phyloP scores from a whole-genome alignment of 2,888 invertebrate genomes.

The Mesoligia furuncula region DNA sequence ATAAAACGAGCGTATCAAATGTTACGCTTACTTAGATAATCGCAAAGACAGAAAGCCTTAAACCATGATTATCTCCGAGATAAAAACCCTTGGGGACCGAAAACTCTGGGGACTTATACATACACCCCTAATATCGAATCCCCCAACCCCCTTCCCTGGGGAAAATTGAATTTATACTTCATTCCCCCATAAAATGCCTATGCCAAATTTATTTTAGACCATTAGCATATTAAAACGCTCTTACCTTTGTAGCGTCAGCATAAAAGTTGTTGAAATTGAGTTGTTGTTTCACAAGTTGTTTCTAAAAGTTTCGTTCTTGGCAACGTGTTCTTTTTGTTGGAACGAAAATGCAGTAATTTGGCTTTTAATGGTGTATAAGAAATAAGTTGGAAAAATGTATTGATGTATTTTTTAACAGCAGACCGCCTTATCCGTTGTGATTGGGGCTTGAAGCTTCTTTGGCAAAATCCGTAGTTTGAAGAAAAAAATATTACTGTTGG shows the following conservation, averaged over 20 bases:
- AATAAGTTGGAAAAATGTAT: not conserved
- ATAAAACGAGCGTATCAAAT: conserved; percentile 62
- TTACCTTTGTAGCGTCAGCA: conserved; percentile 79
- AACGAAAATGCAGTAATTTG: conserved; percentile 24
- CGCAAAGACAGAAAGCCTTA: conserved; percentile 67
- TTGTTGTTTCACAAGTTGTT: conserved; percentile 38
- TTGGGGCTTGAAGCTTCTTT: not conserved
- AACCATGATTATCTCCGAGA: conserved; percentile 75
- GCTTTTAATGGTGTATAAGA: not conserved
- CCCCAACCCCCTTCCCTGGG: conserved; percentile 48
- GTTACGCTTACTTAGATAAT: conserved; percentile 61
- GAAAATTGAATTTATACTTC: conserved; percentile 87
- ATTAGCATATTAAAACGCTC: conserved; percentile 88
- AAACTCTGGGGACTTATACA: conserved; percentile 42
- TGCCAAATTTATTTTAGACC: conserved; percentile 87
- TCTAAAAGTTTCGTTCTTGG: conserved; percentile 23
- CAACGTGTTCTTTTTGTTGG: conserved; percentile 22
- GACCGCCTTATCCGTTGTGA: not conserved
- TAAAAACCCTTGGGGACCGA: conserved; percentile 64
- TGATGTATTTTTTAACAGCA: not conserved
- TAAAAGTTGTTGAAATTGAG: conserved; percentile 54
- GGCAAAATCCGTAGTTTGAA: not conserved
- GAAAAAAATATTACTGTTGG: not conserved
- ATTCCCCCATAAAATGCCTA: conserved; percentile 86
- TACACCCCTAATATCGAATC: conserved; percentile 45